Conservation (phyloP, 2,113 vertebrate genomes). For the Rhizomys pruinosus region DNA sequence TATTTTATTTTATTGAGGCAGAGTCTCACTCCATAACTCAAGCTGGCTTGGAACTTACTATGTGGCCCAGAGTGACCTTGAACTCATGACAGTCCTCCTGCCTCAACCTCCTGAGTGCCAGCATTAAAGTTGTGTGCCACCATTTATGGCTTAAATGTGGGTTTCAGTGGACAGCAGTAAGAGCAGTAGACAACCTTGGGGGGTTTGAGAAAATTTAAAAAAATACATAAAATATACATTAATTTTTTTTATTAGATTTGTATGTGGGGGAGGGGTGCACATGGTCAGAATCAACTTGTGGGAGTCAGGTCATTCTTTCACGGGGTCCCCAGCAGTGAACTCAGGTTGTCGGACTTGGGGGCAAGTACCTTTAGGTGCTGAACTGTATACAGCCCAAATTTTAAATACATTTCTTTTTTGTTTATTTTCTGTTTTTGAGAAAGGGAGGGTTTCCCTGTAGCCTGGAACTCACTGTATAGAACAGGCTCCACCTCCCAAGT, state of each 20-base stretch:
- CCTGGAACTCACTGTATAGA: too few species aligned
- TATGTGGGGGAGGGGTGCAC: neutral
- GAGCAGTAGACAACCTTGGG: neutral
- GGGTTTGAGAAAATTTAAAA: neutral
- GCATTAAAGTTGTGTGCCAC: neutral
- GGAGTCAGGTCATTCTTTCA: neutral
- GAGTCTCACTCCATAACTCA: neutral
- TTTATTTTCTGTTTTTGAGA: too few species aligned
- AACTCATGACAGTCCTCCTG: neutral
- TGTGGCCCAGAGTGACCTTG: neutral
- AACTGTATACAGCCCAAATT: neutral
- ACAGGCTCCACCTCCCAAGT: too few species aligned
- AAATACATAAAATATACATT: neutral
- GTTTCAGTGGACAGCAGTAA: neutral
- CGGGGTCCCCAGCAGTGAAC: neutral
- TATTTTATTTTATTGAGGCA: neutral
- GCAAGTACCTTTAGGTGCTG: neutral
- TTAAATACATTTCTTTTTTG: neutral
- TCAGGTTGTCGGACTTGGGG: too few species aligned
- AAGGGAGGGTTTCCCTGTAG: too few species aligned
- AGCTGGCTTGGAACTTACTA: neutral
- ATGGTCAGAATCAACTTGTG: too few species aligned
- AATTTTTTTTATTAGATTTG: too few species aligned
- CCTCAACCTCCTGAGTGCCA: neutral
- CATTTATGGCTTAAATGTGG: neutral